Evolutionary conservation across 2,888 invertebrate genomes (phyloP).

Genomic region (Pharmacophagus antenor): DNA sequence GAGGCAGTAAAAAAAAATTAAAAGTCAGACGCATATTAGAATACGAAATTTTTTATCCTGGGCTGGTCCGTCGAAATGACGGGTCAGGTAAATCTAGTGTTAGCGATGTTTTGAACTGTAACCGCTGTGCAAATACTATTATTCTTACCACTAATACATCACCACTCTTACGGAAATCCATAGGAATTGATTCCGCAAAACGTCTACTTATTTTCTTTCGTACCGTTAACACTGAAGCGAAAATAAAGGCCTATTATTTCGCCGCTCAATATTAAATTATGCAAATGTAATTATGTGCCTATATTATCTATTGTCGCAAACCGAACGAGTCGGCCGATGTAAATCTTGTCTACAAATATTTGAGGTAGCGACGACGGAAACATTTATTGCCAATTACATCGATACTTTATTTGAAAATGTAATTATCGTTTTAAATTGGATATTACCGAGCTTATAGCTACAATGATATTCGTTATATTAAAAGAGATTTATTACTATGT

Average conservation of each 20-base stretch:
- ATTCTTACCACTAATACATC: too few relatives aligned
- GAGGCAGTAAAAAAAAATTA: too few relatives aligned
- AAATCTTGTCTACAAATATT: slow-evolving; percentile 60
- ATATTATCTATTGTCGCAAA: slow-evolving; percentile 7
- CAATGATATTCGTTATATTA: neutral
- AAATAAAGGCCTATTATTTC: slow-evolving; percentile 3
- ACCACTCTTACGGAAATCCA: too few relatives aligned
- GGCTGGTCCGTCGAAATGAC: too few relatives aligned
- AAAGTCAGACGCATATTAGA: too few relatives aligned
- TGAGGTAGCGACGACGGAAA: slow-evolving; percentile 46
- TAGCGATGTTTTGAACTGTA: too few relatives aligned
- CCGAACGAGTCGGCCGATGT: slow-evolving; percentile 30
- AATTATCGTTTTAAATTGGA: slow-evolving; percentile 23
- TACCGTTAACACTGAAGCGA: neutral
- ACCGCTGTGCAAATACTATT: too few relatives aligned
- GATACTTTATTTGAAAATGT: slow-evolving; percentile 14
- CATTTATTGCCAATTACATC: slow-evolving; percentile 31
- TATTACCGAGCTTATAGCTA: neutral
- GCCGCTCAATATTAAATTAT: slow-evolving; percentile 7
- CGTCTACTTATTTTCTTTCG: neutral
- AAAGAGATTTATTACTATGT: neutral
- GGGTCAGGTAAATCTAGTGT: too few relatives aligned
- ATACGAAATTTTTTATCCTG: too few relatives aligned
- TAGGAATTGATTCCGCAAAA: neutral
- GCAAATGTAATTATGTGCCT: slow-evolving; percentile 11